Base-by-base conservation (phyloP, 2,113 vertebrate genomes). In the Fulica atra region DNA sequence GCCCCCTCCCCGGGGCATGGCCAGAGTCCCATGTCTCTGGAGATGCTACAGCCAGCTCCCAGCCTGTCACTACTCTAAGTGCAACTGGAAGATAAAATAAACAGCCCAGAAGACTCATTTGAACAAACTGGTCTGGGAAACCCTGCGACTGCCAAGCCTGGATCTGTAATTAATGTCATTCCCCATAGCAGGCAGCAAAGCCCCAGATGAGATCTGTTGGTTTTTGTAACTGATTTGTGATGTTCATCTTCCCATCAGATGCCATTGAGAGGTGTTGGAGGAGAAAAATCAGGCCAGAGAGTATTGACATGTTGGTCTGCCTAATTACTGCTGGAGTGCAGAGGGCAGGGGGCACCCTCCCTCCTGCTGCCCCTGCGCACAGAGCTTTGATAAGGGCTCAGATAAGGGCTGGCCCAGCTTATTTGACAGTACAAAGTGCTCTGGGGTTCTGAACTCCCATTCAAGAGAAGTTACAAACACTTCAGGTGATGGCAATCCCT, bases 1-100 rank as follows among this genome's bases (percentile, higher is more conserved):
- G 6, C 16, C 16, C n/a, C 29, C 19, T 44, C 4, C n/a, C 29
- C 65, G 26, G 50, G 42, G 28, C 51, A 59, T 0, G 1, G 11
- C 38, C 63, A 66, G 50, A 35, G 56, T 20, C 44, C 38, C 3
- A 6, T 0, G 2, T 16, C 24, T 15, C 51, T 50, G 29, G 29
- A 15, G 35, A 15, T 18, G 36, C 28, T 17, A 20, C 59, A 16
- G 33, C 68, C 64, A 65, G 5, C 44, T 38, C 66, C 53, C 46
- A 28, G 63, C n/a, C 48, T 9, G 0, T 4, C 6, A 1, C 40
- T 23, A 0, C 0, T 3, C 2, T 3, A 6, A 20, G 20, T 18
- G 21, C 10, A 2, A 4, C 33, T 2, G 2, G 31, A 40, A 53
- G 18, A 40, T 40, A 40, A 40, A 40, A 40, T 40, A 11, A 40